Evolutionary conservation across 2,797 vertebrate genomes (phyloP).

Genomic region (Tamandua tetradactyla): DNA sequence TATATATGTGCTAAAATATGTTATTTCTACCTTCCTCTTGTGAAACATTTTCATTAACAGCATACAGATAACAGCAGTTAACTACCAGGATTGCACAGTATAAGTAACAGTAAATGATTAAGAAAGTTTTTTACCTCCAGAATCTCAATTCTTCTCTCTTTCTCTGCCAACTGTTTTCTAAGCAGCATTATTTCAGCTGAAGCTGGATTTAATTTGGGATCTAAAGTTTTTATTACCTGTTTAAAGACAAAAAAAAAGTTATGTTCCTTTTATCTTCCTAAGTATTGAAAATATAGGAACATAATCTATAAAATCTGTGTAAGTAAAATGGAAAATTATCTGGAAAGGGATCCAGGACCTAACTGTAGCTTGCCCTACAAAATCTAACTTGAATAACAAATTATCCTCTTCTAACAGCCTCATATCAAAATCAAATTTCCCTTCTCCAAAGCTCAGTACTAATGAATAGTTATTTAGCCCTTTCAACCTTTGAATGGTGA

Average conservation of each 20-base stretch:
- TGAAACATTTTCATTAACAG: not conserved
- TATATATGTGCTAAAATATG: not conserved
- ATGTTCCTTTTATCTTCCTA: slow-evolving; percentile 12
- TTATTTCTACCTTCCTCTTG: not conserved
- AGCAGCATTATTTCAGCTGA: slow-evolving; percentile 96
- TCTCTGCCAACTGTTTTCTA: slow-evolving; percentile 92
- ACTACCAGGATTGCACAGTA: not conserved
- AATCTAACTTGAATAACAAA: slow-evolving; percentile 16
- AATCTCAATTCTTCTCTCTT: slow-evolving; percentile 92
- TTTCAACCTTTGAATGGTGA: not conserved
- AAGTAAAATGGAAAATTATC: slow-evolving; percentile 24
- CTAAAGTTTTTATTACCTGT: slow-evolving; percentile 97
- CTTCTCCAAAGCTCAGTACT: not conserved
- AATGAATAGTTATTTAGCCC: not conserved
- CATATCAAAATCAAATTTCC: not conserved
- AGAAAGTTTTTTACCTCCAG: slow-evolving; percentile 91
- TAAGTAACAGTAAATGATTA: not conserved
- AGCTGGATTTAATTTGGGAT: slow-evolving; percentile 97
- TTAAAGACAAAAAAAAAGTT: slow-evolving; percentile 56
- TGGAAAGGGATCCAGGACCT: not conserved
- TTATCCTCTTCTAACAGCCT: not conserved
- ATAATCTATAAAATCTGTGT: not conserved
- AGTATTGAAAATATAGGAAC: slow-evolving; percentile 4
- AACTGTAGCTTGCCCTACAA: not conserved
- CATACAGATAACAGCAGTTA: not conserved